phyloP scores from a whole-genome alignment of 2,797 vertebrate species.

The Microctenopoma steveboyesi region DNA sequence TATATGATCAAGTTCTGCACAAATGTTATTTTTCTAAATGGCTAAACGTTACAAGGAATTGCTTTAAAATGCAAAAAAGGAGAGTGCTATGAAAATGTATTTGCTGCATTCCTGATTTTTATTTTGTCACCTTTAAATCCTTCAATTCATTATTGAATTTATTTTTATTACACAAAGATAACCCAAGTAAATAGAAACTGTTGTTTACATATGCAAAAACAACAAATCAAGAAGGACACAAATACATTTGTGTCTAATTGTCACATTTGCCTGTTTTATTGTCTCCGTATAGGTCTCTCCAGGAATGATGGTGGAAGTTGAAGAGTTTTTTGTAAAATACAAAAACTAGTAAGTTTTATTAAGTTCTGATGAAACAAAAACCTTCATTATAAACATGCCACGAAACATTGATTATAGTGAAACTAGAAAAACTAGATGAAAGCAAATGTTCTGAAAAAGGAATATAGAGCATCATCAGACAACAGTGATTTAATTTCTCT shows the following conservation, averaged over 20 bases:
- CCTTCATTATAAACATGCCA: too few relatives aligned
- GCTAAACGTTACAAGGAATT: not conserved
- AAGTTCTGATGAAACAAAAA: too few relatives aligned
- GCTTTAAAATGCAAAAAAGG: not conserved
- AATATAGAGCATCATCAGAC: conserved; percentile 7
- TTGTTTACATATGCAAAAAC: too few relatives aligned
- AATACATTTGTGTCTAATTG: not conserved
- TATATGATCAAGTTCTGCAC: not conserved
- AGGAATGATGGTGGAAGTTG: conserved; percentile 90
- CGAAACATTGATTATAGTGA: too few relatives aligned
- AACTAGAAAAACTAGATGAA: too few relatives aligned
- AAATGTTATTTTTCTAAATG: not conserved
- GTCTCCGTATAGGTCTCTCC: conserved; percentile 86
- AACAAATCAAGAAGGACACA: too few relatives aligned
- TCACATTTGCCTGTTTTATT: not conserved
- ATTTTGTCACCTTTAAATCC: too few relatives aligned
- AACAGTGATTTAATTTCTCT: conserved; percentile 32
- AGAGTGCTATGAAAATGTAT: too few relatives aligned
- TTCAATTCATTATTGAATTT: too few relatives aligned
- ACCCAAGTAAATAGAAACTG: too few relatives aligned
- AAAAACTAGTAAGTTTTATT: conserved; percentile 95
- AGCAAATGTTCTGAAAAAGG: conserved; percentile 7
- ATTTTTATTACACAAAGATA: too few relatives aligned
- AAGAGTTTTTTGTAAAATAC: conserved; percentile 99
- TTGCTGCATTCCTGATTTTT: too few relatives aligned